Conservation (phyloP, 2,888 invertebrate species). For the Listrodromus nycthemerus region DNA sequence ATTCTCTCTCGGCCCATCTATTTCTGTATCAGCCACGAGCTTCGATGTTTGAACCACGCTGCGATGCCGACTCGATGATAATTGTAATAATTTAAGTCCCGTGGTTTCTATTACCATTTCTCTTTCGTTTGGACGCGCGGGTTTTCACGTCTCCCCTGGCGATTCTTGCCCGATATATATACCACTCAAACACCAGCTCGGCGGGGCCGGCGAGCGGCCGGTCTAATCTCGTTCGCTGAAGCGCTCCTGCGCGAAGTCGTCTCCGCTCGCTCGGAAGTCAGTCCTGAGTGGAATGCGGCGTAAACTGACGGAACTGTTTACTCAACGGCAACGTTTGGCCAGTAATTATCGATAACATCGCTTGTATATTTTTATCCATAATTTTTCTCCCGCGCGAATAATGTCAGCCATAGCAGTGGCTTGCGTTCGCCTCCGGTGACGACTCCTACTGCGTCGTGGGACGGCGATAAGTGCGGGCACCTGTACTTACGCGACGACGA, state of each 20-base stretch:
- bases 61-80: slow-evolving; percentile 49
- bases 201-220: not conserved
- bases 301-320: slow-evolving; percentile 64
- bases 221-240: slow-evolving; percentile 10
- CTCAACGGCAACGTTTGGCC: slow-evolving; percentile 59
- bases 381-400: not conserved
- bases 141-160: not conserved
- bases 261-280: slow-evolving; percentile 47
- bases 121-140: slow-evolving; percentile 8
- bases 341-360: slow-evolving; percentile 64
- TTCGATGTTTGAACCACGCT: slow-evolving; percentile 22
- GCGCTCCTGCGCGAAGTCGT: not conserved
- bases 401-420: no score
- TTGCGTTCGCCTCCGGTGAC: slow-evolving; percentile 47
- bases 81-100: slow-evolving; percentile 57
- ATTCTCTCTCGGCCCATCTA: slow-evolving; percentile 47
- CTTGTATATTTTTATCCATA: not conserved
- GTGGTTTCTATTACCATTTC: slow-evolving; percentile 27
- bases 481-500: not conserved
- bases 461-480: slow-evolving; percentile 9
- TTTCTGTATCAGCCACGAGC: slow-evolving; percentile 50
- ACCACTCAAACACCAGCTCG: not conserved
- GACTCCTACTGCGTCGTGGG: slow-evolving; percentile 21
- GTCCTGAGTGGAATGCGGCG: slow-evolving; percentile 71
- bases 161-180: not conserved